Conservation (phyloP, 2,888 invertebrate genomes). For the Nomada fucata region DNA sequence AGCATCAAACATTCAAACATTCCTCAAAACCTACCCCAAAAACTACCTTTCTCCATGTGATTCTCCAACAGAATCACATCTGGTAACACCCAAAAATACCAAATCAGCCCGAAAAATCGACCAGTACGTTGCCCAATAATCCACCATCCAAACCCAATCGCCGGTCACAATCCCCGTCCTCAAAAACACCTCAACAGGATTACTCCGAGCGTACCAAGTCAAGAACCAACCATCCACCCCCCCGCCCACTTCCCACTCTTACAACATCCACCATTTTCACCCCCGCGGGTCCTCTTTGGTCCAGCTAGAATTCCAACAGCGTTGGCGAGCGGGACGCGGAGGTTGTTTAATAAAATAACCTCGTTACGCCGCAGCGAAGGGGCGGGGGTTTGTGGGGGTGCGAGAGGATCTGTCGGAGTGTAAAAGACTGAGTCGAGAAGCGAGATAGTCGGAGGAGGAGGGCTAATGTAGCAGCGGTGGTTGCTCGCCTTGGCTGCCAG, state of each 20-base stretch:
- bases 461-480: constrained; percentile 60
- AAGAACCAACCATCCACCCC: not conserved
- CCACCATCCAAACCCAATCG: too few relatives aligned
- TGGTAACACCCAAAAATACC: too few relatives aligned
- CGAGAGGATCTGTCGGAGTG: constrained; percentile 48
- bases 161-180: too few relatives aligned
- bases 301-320: constrained; percentile 59
- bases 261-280: not conserved
- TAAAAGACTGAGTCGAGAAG: constrained; percentile 51
- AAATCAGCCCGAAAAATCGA: too few relatives aligned
- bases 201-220: not conserved
- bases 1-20: too few relatives aligned
- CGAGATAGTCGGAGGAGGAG: constrained; percentile 31
- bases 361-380: constrained; percentile 74
- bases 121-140: too few relatives aligned
- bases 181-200: not conserved
- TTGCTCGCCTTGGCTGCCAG: constrained; percentile 57
- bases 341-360: constrained; percentile 83
- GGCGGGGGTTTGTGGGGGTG: constrained; percentile 26
- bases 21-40: too few relatives aligned
- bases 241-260: not conserved
- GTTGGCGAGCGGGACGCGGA: constrained; percentile 65
- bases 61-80: too few relatives aligned
- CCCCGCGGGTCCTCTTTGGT: constrained; percentile 18
- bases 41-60: too few relatives aligned